Evolutionary conservation across 2,797 vertebrate genomes (phyloP).

Genomic region (Geotrypetes seraphini): DNA sequence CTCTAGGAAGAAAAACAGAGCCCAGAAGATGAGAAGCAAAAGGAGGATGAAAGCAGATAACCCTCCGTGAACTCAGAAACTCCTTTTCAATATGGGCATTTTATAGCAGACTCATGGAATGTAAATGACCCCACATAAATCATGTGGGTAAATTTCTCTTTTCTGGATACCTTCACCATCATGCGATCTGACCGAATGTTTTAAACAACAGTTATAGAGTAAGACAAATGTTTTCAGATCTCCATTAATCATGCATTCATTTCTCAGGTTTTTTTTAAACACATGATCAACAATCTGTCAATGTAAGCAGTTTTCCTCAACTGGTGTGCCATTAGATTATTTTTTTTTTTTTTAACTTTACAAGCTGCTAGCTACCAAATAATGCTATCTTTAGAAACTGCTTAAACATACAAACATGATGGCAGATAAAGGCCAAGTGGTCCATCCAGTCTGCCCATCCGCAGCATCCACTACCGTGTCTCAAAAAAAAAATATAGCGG

Average conservation of each 20-base stretch:
- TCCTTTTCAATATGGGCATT: neutral
- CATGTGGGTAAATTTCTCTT: neutral
- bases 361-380: too few species aligned
- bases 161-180: neutral
- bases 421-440: too few species aligned
- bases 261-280: too few species aligned
- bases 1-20: constrained; percentile 12
- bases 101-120: constrained; percentile 1
- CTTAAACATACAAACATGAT: too few species aligned
- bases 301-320: too few species aligned
- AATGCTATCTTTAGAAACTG: too few species aligned
- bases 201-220: neutral
- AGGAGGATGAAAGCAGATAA: constrained; percentile 23
- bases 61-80: neutral
- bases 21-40: constrained; percentile 3
- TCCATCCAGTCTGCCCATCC: too few species aligned
- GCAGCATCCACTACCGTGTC: too few species aligned
- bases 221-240: neutral
- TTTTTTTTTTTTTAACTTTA: too few species aligned
- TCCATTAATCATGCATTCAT: neutral
- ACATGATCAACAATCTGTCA: neutral
- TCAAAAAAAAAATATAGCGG: too few species aligned
- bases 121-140: constrained; percentile 4
- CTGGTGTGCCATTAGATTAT: too few species aligned
- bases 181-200: neutral